Evolutionary conservation across 2,113 vertebrate species (phyloP).

Genomic region (Sisor rabdophorus): DNA sequence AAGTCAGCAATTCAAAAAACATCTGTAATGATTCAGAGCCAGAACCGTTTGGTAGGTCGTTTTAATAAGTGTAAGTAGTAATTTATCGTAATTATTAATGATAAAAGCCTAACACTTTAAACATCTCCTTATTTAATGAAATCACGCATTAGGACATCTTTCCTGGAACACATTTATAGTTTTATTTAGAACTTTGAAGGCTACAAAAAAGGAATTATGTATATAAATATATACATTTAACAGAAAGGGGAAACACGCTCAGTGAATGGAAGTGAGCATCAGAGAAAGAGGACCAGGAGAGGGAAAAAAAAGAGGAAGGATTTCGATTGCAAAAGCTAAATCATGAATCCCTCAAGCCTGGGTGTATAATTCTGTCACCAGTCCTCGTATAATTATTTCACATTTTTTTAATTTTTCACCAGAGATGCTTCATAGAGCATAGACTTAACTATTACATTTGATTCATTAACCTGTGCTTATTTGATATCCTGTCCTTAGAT

Average conservation of each 20-base stretch:
- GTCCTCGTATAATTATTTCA: background rate
- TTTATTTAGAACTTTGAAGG: background rate
- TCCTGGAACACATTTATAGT: background rate
- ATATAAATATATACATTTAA: background rate
- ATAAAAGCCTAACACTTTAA: background rate
- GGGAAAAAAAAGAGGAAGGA: slow-evolving; percentile 63
- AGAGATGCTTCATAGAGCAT: background rate
- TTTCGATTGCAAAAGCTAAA: slow-evolving; percentile 58
- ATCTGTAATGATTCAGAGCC: background rate
- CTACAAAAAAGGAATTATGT: slow-evolving; percentile 14
- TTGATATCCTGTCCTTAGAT: too few relatives aligned
- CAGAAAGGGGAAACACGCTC: slow-evolving; percentile 36
- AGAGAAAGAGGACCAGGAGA: slow-evolving; percentile 10
- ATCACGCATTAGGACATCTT: background rate
- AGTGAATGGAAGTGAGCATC: slow-evolving; percentile 29
- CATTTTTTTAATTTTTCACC: slow-evolving; percentile 17
- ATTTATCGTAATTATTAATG: background rate
- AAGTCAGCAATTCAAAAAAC: background rate
- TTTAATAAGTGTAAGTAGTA: too few relatives aligned
- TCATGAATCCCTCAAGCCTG: slow-evolving; percentile 27
- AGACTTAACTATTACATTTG: background rate
- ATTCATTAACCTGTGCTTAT: too few relatives aligned
- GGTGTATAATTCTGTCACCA: background rate
- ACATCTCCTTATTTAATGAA: background rate
- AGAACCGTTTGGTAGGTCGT: too few relatives aligned